Evolutionary conservation across 2,113 vertebrate species (phyloP), one percentile per base, ranked within the genome.

Genomic region (Seriola rivoliana): DNA sequence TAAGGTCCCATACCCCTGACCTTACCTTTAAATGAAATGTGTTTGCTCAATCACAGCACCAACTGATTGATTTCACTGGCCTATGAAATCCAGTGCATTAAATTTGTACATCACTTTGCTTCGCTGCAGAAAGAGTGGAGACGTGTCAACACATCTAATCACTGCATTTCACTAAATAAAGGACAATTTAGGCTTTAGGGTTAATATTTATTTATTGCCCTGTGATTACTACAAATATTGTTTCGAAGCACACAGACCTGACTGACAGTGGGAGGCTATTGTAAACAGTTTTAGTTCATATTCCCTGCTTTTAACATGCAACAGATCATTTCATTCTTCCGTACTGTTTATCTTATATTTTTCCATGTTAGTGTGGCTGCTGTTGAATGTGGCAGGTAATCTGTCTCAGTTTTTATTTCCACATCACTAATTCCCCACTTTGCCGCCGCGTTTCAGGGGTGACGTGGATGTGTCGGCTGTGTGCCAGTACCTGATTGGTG

Each of bases 381-480:
- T 3, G 19, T 42, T 46, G 62, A 38, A 63, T 52, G 68, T 71
- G 68, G 54, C n/a, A 82, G 77, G 54, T 72, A 66, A 82, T 88
- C 62, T 34, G 25, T 89, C 72, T 29, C 73, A 19, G 50, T 73
- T 75, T 80, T 64, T 70, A 23, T 64, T 44, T 71, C 75, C 68
- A 44, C 83, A 70, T 69, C 63, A 32, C 80, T 84, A 44, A 93
- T 69, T 80, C 42, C 12, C 42, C 10, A 6, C 72, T 50, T 76
- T 46, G 63, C 57, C 40, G 12, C n/a, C 58, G 13, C 81, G 34
- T 86, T 87, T 64, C 94, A 99, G 98, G 98, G 97, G 97, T 0
- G 97, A 98, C 0, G 95, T 97, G 89, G 97, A 97, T 0, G 95
- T 99, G 52, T 99, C 98, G 0, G 98, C 97, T 0, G 91, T 99